A percentile compares a stretch with the other conserved stretches of the same genome.
These are phyloP conservation scores for Luperina nickerlii DNA, from an alignment of 2,888 invertebrate species.

Conservation along the genomic window DNA sequence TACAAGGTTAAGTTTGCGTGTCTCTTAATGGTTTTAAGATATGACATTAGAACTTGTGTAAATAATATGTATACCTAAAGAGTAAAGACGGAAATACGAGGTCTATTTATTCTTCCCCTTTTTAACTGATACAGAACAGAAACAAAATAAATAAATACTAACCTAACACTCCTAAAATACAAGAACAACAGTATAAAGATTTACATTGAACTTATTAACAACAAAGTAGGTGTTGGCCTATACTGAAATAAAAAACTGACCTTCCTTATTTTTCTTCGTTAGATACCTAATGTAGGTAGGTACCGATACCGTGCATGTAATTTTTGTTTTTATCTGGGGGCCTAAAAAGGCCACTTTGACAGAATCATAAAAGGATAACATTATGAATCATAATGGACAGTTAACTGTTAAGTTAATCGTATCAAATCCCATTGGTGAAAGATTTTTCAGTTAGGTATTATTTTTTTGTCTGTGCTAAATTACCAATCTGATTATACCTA, in stretches of 20 bases:
- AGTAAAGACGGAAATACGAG: background rate
- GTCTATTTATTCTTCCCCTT: too few species aligned
- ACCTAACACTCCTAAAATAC: background rate
- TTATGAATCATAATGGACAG: too few species aligned
- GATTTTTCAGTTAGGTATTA: too few species aligned
- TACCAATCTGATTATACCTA: too few species aligned
- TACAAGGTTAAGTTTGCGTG: slow-evolving; percentile 8
- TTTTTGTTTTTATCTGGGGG: background rate
- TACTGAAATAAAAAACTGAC: background rate
- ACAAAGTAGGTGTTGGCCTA: background rate
- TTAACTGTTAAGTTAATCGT: too few species aligned
- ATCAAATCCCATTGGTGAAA: too few species aligned
- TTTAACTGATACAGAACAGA: background rate
- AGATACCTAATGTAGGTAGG: too few species aligned
- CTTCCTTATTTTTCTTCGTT: background rate
- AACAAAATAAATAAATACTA: background rate
- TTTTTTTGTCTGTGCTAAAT: too few species aligned
- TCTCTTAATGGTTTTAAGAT: background rate
- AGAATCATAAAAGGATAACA: too few species aligned
- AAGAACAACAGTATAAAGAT: background rate
- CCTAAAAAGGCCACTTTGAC: too few species aligned
- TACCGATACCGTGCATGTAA: too few species aligned
- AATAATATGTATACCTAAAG: background rate
- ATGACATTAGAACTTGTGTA: background rate
- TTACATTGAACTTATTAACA: background rate